Evolutionary conservation across 1,140 invertebrate species (phyloP), one percentile per base, ranked within the genome.

Genomic region (Latrodectus geometricus): DNA sequence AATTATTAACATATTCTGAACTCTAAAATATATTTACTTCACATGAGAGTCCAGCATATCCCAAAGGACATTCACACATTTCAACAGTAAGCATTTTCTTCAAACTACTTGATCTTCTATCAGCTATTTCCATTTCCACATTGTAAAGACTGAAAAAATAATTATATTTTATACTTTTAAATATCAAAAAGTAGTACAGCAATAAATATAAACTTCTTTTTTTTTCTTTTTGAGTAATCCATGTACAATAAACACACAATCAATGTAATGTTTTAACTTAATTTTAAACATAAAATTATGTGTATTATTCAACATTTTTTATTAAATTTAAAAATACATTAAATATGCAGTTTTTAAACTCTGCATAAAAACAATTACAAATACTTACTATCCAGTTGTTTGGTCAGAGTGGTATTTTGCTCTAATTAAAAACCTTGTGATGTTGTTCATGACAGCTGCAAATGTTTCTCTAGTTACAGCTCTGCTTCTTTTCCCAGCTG

Each of bases 351-450:
- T 35, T 61, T 35, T 77, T 12, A 12, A 70, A 21, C 11, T 70
- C 9, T 70, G 68, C 3, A 35, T 17, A 35, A 70, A 12, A 70
- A 20, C n/a, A 3, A 0, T 50, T 35, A 35, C 35, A 35, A 79
- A 68, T 61, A 91, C 91, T 89, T 89, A 94, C 94, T 92, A 93
- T 65, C 95, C 96, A 92, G 98, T 96, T 85, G 96, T 95, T 92
- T 99, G 98, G 90, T 98, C 97, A 0, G 96, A 96, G 90, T 99
- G 97, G 91, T 95, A 99, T 80, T 96, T 96, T 0, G 97, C 97
- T 79, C 97, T 93, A 48, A 99, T 93, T 89, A 99, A 92, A 17
- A 99, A 89, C 50, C 95, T 92, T 86, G 95, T 94, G 0, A 99
- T 89, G 88, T 96, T 93, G 8, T 94, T 92, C n/a, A 99, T 91